phyloP scores from a whole-genome alignment of 2,113 vertebrate genomes.

The Psephotus haematonotus region DNA sequence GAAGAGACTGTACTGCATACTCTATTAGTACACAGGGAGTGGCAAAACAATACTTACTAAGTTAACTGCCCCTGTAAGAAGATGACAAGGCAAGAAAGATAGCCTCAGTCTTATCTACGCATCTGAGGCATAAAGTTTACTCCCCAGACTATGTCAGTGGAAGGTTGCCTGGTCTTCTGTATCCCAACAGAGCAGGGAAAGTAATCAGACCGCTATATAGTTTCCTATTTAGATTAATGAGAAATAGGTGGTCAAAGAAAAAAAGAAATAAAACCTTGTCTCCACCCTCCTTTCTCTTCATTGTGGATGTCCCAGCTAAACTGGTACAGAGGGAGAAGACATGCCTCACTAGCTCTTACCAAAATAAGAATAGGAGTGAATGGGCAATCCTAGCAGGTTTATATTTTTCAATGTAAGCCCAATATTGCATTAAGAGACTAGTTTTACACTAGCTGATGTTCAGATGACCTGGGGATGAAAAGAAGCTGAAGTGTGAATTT shows the following conservation, averaged over 20 bases:
- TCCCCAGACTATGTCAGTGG: neutral
- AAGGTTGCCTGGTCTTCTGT: neutral
- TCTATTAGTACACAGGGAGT: neutral
- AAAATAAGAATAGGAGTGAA: neutral
- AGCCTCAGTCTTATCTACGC: neutral
- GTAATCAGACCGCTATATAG: neutral
- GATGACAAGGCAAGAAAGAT: neutral
- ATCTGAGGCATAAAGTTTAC: neutral
- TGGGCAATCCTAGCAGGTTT: rapidly evolving
- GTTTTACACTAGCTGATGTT: neutral
- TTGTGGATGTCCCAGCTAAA: neutral
- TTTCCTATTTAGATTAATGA: neutral
- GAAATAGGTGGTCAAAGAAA: neutral
- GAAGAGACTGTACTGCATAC: neutral
- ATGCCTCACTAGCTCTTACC: neutral
- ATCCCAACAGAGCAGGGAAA: neutral
- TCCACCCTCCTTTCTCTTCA: neutral
- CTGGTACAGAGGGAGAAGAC: neutral
- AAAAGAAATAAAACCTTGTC: neutral
- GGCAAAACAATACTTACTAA: neutral
- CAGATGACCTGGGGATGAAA: neutral
- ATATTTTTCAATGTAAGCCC: neutral
- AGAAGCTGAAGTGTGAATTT: neutral
- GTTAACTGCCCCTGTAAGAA: neutral
- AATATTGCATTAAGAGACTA: neutral